Percentiles rank a stretch among this genome's conserved stretches.
Evolutionary conservation across 2,888 invertebrate genomes (phyloP).

Genomic region (Sphaeridia pumilis): DNA sequence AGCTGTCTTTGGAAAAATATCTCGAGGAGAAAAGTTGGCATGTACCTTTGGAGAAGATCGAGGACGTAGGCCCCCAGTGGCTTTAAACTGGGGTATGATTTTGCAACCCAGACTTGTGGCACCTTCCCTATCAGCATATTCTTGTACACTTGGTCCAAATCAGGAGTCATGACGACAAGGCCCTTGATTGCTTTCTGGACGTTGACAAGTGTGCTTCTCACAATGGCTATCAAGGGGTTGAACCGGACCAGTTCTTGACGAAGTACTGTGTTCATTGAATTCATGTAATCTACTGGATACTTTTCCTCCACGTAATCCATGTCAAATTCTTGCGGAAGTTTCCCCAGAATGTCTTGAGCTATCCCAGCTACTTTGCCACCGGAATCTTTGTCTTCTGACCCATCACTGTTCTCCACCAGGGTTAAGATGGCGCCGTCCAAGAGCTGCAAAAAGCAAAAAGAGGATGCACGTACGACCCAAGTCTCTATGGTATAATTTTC

Average conservation of each 20-base stretch:
- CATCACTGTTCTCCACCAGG: neutral
- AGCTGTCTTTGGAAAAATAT: too few relatives aligned
- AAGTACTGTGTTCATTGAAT: slow-evolving; percentile 89
- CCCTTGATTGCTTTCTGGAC: slow-evolving; percentile 76
- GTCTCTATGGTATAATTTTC: too few relatives aligned
- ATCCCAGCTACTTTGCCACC: slow-evolving; percentile 8
- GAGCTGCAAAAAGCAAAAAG: slow-evolving; percentile 5
- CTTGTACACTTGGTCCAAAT: slow-evolving; percentile 71
- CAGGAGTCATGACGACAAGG: slow-evolving; percentile 69
- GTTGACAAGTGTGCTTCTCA: slow-evolving; percentile 60
- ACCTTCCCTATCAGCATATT: slow-evolving; percentile 72
- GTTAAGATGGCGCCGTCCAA: slow-evolving; percentile 10
- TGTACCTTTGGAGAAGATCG: slow-evolving; percentile 69
- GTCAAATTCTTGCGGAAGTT: slow-evolving; percentile 57
- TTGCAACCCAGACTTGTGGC: slow-evolving; percentile 68
- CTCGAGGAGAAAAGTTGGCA: too few relatives aligned
- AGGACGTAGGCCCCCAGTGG: slow-evolving; percentile 75
- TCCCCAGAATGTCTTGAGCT: slow-evolving; percentile 11
- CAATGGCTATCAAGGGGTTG: slow-evolving; percentile 57
- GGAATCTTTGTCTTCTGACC: slow-evolving; percentile 1
- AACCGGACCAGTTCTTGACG: slow-evolving; percentile 75
- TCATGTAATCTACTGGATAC: slow-evolving; percentile 63
- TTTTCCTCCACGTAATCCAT: slow-evolving; percentile 53
- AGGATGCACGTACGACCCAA: too few relatives aligned
- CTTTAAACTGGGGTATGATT: slow-evolving; percentile 84